Percentiles rank a stretch among this genome's conserved stretches.
phyloP scores from a whole-genome alignment of 2,113 vertebrate genomes.

The Mobula birostris region DNA sequence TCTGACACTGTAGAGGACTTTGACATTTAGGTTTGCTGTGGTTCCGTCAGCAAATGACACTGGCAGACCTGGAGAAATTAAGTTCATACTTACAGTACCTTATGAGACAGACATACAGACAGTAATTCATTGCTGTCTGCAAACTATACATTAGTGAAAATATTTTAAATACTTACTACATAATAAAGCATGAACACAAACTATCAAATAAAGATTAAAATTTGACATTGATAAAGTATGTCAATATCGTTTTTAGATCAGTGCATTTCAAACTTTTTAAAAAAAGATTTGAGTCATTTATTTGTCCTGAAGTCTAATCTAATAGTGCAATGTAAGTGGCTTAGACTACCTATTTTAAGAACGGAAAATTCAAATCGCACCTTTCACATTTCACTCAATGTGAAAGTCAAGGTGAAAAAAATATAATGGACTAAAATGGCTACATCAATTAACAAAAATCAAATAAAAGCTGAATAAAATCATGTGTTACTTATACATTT shows the following conservation, averaged over 20 bases:
- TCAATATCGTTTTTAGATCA: not conserved
- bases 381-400: not conserved
- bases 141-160: too few relatives aligned
- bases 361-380: not conserved
- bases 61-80: too few relatives aligned
- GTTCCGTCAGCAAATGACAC: too few relatives aligned
- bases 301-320: not conserved
- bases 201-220: not conserved
- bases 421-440: not conserved
- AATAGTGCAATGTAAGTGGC: not conserved
- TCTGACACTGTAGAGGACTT: too few relatives aligned
- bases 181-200: not conserved
- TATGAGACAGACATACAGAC: too few relatives aligned
- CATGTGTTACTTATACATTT: not conserved
- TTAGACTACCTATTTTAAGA: not conserved
- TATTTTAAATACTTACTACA: not conserved
- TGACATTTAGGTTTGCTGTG: too few relatives aligned
- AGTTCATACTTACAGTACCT: too few relatives aligned
- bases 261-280: not conserved
- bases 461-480: not conserved
- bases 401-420: not conserved
- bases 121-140: too few relatives aligned
- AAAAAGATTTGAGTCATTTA: not conserved
- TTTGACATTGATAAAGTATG: not conserved
- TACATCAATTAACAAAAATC: not conserved